These are phyloP conservation scores for Calypte anna DNA, from an alignment of 2,113 vertebrate genomes.

Conservation along the genomic window DNA sequence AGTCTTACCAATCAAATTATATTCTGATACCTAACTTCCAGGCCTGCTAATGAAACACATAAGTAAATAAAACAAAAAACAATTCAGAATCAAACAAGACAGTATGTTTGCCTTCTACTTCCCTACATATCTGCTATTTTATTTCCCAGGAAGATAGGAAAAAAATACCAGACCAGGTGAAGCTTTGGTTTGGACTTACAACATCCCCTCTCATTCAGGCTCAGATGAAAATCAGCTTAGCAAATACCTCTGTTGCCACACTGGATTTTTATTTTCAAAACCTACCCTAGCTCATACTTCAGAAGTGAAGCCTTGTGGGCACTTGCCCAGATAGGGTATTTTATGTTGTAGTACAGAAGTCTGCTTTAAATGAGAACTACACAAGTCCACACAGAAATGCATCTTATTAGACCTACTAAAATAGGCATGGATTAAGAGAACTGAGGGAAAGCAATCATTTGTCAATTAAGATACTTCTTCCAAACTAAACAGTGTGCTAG, in stretches of 20 bases:
- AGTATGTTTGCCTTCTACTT: background rate
- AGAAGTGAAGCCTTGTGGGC: background rate
- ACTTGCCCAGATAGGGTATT: background rate
- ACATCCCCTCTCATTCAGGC: background rate
- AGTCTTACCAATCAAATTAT: background rate
- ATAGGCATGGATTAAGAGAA: background rate
- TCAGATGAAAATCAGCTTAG: background rate
- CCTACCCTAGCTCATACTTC: background rate
- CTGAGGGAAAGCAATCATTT: background rate
- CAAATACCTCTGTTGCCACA: background rate
- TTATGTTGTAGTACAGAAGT: background rate
- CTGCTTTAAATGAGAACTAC: background rate
- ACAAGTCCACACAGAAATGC: background rate
- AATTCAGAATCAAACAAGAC: background rate
- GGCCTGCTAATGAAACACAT: background rate
- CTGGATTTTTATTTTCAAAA: background rate
- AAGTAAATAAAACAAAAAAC: background rate
- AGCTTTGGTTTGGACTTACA: background rate
- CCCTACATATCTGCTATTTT: background rate
- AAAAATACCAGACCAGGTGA: background rate
- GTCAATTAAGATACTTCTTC: background rate
- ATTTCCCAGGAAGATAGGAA: background rate
- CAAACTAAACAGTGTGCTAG: background rate
- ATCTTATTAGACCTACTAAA: background rate
- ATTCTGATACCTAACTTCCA: background rate